phyloP scores from a whole-genome alignment of 2,888 invertebrate genomes.

The Incurvaria masculella region DNA sequence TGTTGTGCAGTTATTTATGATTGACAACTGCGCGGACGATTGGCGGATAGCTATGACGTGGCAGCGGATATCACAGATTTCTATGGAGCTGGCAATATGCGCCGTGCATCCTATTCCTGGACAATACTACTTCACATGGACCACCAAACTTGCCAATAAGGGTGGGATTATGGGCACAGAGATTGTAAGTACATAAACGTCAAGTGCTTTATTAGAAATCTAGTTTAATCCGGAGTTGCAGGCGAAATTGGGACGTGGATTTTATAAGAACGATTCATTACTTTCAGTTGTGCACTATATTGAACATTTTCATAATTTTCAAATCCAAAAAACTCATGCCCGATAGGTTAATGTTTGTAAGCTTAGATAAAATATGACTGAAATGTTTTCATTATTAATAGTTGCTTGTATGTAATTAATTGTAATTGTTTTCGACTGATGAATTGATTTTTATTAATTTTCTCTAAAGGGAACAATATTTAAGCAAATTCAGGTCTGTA shows the following conservation, averaged over 20 bases:
- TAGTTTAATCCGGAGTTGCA: too few species aligned
- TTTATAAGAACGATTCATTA: too few species aligned
- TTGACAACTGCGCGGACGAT: conserved; percentile 99
- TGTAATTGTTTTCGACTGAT: not conserved
- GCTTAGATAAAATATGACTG: too few species aligned
- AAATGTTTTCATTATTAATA: too few species aligned
- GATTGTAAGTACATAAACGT: conserved; percentile 51
- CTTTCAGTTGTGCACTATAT: too few species aligned
- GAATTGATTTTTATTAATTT: conserved; percentile 20
- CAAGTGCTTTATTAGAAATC: not conserved
- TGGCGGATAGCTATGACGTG: conserved; percentile 99
- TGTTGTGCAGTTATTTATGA: conserved; percentile 92
- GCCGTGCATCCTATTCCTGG: conserved; percentile 98
- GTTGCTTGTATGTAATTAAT: too few species aligned
- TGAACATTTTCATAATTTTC: conserved; percentile 7
- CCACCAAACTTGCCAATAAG: conserved; percentile 91
- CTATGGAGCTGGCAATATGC: conserved; percentile 91
- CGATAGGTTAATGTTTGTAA: too few species aligned
- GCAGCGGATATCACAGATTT: conserved; percentile 92
- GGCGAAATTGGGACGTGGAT: too few species aligned
- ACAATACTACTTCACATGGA: conserved; percentile 95
- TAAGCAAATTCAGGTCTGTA: conserved; percentile 58
- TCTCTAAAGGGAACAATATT: conserved; percentile 53
- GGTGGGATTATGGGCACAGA: conserved; percentile 65
- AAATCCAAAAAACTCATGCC: too few species aligned